phyloP scores from a whole-genome alignment of 2,888 invertebrate species.

The Auanema freiburgensis region DNA sequence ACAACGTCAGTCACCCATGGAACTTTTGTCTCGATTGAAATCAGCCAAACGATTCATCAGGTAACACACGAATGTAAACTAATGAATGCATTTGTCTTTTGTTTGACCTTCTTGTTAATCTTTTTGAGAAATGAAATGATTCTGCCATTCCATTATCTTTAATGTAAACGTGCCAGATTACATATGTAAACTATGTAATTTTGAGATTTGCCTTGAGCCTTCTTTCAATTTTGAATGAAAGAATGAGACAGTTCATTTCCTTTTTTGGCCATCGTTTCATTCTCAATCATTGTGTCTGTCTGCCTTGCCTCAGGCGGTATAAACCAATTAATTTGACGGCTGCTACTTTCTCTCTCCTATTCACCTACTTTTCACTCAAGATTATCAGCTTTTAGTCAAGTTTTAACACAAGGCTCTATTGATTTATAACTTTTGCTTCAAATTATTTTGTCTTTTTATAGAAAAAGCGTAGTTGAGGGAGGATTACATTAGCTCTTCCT shows the following conservation, averaged over 20 bases:
- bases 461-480: no score
- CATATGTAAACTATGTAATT: neutral
- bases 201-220: neutral
- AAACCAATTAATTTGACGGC: constrained; percentile 3
- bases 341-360: constrained; percentile 10
- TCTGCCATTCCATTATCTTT: no score
- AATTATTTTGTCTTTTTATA: no score
- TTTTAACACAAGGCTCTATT: no score
- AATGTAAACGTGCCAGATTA: neutral
- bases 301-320: neutral
- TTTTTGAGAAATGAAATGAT: no score
- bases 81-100: neutral
- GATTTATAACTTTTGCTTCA: no score
- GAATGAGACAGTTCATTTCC: neutral
- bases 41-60: neutral
- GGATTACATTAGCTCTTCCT: constrained; percentile 1
- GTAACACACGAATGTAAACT: no score
- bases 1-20: constrained; percentile 20
- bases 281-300: neutral
- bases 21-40: constrained; percentile 7
- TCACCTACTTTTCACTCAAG: neutral
- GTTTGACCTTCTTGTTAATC: neutral
- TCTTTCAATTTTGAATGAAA: neutral
- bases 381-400: no score
- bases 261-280: neutral